These are phyloP conservation scores for Scaptomyza flava DNA, from an alignment of 2,888 invertebrate species.

Conservation along the genomic window DNA sequence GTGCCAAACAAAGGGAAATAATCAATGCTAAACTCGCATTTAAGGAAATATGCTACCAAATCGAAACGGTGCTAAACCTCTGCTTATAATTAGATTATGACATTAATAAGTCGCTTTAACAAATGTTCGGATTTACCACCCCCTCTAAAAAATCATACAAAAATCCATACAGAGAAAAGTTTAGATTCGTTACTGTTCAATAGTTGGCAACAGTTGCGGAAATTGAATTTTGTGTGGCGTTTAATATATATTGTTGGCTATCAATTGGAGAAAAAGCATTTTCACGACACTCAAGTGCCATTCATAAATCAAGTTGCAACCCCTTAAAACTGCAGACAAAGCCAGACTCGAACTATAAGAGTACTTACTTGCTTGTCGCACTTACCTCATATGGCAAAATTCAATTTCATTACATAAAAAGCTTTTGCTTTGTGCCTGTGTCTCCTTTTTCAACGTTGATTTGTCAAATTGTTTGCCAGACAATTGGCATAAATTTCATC, in stretches of 20 bases:
- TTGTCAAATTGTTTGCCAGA: conserved; percentile 52
- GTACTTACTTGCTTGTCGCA: conserved; percentile 17
- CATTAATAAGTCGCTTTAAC: conserved; percentile 75
- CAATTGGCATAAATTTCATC: conserved; percentile 51
- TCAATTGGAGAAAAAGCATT: conserved; percentile 65
- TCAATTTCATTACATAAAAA: conserved; percentile 77
- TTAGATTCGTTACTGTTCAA: neutral
- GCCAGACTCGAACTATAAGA: neutral
- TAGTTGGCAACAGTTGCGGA: conserved; percentile 74
- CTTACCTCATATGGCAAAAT: conserved; percentile 43
- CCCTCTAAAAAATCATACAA: conserved; percentile 2
- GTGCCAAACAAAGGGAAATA: conserved; percentile 44
- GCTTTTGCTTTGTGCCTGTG: conserved; percentile 47
- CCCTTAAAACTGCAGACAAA: conserved; percentile 24
- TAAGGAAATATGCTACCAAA: conserved; percentile 57
- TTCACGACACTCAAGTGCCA: conserved; percentile 56
- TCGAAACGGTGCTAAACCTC: conserved; percentile 41
- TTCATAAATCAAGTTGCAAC: conserved; percentile 75
- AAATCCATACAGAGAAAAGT: too few species aligned
- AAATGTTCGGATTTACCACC: conserved; percentile 69
- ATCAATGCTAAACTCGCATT: conserved; percentile 54
- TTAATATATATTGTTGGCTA: conserved; percentile 65
- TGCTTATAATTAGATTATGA: conserved; percentile 77
- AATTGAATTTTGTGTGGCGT: conserved; percentile 65
- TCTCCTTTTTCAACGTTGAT: conserved; percentile 37